A percentile compares a stretch with the other conserved stretches of the same genome.
Conservation (phyloP, 2,113 vertebrate species). For the Ctenomys sociabilis region DNA sequence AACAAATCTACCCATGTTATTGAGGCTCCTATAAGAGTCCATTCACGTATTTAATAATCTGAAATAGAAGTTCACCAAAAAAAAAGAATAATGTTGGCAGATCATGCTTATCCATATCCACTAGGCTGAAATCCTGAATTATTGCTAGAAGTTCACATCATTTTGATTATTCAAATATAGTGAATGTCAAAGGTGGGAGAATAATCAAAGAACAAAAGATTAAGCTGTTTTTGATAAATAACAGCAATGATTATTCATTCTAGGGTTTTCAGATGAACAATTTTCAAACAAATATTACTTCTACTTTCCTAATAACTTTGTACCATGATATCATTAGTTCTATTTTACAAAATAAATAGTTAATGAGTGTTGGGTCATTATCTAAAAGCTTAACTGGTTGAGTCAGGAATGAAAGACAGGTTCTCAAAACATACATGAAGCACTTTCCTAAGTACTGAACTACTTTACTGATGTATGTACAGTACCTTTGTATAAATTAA, state of each 20-base stretch:
- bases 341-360: constrained; percentile 21
- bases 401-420: not conserved
- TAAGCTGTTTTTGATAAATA: constrained; percentile 53
- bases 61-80: constrained; percentile 47
- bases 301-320: constrained; percentile 15
- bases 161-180: constrained; percentile 34
- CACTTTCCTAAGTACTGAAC: not conserved
- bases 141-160: not conserved
- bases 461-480: not conserved
- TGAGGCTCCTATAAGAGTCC: constrained; percentile 10
- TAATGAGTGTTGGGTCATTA: not conserved
- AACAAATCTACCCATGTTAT: not conserved
- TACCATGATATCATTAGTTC: not conserved
- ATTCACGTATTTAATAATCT: not conserved
- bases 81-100: not conserved
- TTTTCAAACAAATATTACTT: constrained; percentile 43
- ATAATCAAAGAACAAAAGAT: constrained; percentile 40
- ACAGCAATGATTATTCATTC: constrained; percentile 28
- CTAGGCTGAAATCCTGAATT: constrained; percentile 29
- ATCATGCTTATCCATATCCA: not conserved
- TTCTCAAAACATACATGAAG: not conserved
- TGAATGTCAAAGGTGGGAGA: constrained; percentile 30
- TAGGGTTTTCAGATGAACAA: constrained; percentile 3
- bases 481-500: constrained; percentile 7
- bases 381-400: not conserved